phyloP scores from a whole-genome alignment of 2,888 invertebrate species.

The Dryococelus australis region DNA sequence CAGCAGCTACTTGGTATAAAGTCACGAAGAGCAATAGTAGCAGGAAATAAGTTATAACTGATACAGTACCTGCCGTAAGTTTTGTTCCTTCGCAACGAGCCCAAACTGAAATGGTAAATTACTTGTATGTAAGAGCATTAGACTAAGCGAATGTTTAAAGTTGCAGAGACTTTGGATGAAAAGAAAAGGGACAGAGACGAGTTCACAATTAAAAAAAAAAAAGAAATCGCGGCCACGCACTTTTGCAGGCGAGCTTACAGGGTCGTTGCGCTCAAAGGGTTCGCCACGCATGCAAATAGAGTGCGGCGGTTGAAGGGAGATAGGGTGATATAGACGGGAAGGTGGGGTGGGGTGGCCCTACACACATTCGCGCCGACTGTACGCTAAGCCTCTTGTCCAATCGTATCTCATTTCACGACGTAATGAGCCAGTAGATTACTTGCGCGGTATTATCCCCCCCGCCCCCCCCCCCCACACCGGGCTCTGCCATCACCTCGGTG shows the following conservation, averaged over 20 bases:
- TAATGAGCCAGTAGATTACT: constrained; percentile 46
- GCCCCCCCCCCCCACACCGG: constrained; percentile 22
- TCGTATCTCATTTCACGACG: constrained; percentile 44
- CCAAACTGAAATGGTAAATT: too few relatives aligned
- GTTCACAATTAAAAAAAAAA: neutral
- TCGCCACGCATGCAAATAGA: neutral
- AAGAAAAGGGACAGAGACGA: neutral
- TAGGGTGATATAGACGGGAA: too few relatives aligned
- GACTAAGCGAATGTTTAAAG: too few relatives aligned
- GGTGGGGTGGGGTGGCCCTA: too few relatives aligned
- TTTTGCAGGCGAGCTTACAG: neutral
- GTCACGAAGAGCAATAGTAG: too few relatives aligned
- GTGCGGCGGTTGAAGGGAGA: neutral
- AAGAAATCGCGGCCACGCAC: neutral
- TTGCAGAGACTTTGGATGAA: too few relatives aligned
- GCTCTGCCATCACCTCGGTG: constrained; percentile 20
- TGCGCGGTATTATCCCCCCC: constrained; percentile 42
- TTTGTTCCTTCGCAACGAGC: too few relatives aligned
- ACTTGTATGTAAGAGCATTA: too few relatives aligned
- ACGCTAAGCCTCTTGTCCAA: constrained; percentile 29
- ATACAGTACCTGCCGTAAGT: too few relatives aligned
- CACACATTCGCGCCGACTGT: constrained; percentile 25
- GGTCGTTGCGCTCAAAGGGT: neutral
- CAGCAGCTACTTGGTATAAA: too few relatives aligned
- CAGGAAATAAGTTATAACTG: too few relatives aligned